These are phyloP conservation scores for Onthophagus taurus DNA, from an alignment of 1,140 invertebrate species.

Conservation along the genomic window DNA sequence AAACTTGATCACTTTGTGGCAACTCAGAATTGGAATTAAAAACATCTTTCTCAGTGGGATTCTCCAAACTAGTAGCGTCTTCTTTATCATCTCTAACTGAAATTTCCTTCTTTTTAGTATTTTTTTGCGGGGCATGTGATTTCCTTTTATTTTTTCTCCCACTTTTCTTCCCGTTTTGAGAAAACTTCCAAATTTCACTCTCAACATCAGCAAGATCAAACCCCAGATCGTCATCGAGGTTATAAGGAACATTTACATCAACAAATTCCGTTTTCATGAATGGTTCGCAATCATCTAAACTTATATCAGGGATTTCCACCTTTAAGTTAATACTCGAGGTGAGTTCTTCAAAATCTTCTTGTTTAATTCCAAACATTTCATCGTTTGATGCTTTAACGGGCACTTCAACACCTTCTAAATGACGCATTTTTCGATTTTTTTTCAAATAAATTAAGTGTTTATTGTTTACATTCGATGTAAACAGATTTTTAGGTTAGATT, in stretches of 20 bases:
- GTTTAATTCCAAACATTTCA: slow-evolving; percentile 7
- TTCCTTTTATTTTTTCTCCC: slow-evolving; percentile 16
- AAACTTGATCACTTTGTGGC: slow-evolving; percentile 22
- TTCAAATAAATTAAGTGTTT: not conserved
- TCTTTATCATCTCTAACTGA: slow-evolving; percentile 15
- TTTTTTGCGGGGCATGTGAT: slow-evolving; percentile 13
- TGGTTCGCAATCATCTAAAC: slow-evolving; percentile 12
- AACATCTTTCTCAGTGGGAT: slow-evolving; percentile 9
- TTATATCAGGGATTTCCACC: slow-evolving; percentile 11
- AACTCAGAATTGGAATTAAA: slow-evolving; percentile 14
- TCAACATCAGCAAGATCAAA: slow-evolving; percentile 5
- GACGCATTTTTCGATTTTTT: slow-evolving; percentile 10
- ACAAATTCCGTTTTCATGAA: slow-evolving; percentile 14
- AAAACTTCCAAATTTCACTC: slow-evolving; percentile 5
- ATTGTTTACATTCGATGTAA: not conserved
- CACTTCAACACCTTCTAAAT: slow-evolving; percentile 10
- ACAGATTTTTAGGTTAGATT: not conserved
- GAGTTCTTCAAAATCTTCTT: slow-evolving; percentile 11
- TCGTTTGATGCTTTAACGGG: not conserved
- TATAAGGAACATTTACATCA: not conserved
- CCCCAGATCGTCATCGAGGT: not conserved
- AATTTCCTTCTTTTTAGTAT: slow-evolving; percentile 16
- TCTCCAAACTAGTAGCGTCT: slow-evolving; percentile 11
- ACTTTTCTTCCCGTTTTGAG: slow-evolving; percentile 2
- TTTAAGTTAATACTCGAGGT: not conserved